A percentile compares a stretch with the other conserved stretches of the same genome.
phyloP scores from a whole-genome alignment of 2,797 vertebrate species.

The Sphenopsis melanotis region DNA sequence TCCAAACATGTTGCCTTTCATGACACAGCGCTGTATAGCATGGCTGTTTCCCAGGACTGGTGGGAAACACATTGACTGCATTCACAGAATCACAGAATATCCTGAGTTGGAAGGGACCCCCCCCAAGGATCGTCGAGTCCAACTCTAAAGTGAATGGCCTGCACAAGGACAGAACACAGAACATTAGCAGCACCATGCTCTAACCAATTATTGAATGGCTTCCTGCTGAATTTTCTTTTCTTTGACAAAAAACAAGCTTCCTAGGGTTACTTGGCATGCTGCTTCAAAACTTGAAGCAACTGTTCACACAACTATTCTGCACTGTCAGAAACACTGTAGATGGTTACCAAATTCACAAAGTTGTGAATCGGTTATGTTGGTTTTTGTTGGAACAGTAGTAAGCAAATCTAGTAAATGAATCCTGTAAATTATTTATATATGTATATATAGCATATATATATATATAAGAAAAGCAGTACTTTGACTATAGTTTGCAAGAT shows the following conservation, averaged over 20 bases:
- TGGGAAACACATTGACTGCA: background rate
- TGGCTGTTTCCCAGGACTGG: background rate
- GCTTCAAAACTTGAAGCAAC: background rate
- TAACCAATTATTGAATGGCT: background rate
- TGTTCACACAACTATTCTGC: background rate
- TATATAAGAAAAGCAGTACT: slow-evolving; percentile 57
- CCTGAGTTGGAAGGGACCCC: background rate
- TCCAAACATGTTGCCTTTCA: background rate
- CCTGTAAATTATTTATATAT: slow-evolving; percentile 66
- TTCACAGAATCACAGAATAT: background rate
- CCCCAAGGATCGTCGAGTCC: background rate
- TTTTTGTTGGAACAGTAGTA: slow-evolving; percentile 54
- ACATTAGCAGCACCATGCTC: background rate
- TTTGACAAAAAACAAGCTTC: background rate
- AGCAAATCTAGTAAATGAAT: slow-evolving; percentile 47
- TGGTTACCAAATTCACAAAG: slow-evolving; percentile 1
- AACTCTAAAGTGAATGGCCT: background rate
- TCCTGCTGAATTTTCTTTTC: slow-evolving; percentile 1
- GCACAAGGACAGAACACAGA: background rate
- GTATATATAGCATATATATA: slow-evolving; percentile 49
- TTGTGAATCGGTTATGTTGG: slow-evolving; percentile 7
- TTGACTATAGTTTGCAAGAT: slow-evolving; percentile 59
- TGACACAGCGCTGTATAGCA: background rate
- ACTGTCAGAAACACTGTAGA: background rate
- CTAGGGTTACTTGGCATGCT: slow-evolving; percentile 2